phyloP scores from a whole-genome alignment of 2,888 invertebrate genomes.

The Hyppa rectilinea region DNA sequence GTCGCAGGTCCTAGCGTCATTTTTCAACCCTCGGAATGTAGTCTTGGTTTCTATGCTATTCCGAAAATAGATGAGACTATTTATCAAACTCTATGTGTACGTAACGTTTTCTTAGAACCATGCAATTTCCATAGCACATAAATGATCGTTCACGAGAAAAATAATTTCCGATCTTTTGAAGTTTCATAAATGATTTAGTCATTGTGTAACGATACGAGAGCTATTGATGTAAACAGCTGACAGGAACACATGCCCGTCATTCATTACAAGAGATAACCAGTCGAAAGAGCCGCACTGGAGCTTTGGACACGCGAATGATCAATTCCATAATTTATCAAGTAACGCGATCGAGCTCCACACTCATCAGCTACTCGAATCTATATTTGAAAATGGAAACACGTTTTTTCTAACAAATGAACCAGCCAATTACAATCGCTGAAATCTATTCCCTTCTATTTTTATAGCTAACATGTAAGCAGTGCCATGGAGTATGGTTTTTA shows the following conservation, averaged over 20 bases:
- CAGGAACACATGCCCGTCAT: constrained; percentile 67
- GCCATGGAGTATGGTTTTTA: constrained; percentile 41
- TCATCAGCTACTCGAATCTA: constrained; percentile 21
- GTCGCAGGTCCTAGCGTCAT: constrained; percentile 31
- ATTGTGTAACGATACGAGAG: constrained; percentile 27
- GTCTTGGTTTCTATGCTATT: constrained; percentile 12
- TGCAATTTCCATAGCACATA: constrained; percentile 17
- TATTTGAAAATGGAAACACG: constrained; percentile 68
- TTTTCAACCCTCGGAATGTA: constrained; percentile 46
- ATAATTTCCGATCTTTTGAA: constrained; percentile 30
- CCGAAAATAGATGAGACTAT: constrained; percentile 34
- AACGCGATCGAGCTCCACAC: constrained; percentile 65
- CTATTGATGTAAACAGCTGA: constrained; percentile 45
- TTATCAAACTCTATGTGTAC: constrained; percentile 9
- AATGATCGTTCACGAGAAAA: constrained; percentile 12
- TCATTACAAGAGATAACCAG: constrained; percentile 66
- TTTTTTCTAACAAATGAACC: constrained; percentile 72
- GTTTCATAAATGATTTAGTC: constrained; percentile 9
- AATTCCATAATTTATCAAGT: constrained; percentile 73
- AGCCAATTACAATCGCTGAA: constrained; percentile 40
- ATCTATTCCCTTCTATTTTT: constrained; percentile 33
- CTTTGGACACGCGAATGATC: constrained; percentile 70
- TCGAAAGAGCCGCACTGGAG: constrained; percentile 47
- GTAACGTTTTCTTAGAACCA: constrained; percentile 35
- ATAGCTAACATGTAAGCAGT: constrained; percentile 21